A percentile compares a stretch with the other conserved stretches of the same genome.
These are phyloP conservation scores for Enteromius unitaeniatus DNA, from an alignment of 2,797 vertebrate species.

Conservation along the genomic window DNA sequence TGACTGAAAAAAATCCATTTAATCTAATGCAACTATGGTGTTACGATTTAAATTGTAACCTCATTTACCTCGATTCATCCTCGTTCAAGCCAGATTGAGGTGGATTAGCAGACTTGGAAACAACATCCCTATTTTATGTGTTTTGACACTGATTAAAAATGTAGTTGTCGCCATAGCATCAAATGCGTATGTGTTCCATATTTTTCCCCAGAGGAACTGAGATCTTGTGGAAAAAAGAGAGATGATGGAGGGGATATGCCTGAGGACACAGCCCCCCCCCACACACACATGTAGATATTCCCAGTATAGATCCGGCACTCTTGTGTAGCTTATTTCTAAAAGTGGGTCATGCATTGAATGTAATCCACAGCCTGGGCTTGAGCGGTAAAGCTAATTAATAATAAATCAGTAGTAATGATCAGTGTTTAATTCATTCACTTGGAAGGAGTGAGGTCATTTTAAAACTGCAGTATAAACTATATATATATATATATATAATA, in stretches of 20 bases:
- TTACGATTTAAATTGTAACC: background rate
- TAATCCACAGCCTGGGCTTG: conserved; percentile 29
- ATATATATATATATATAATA: background rate
- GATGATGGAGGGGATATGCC: conserved; percentile 34
- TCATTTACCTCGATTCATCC: background rate
- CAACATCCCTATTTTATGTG: conserved; percentile 16
- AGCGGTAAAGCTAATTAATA: conserved; percentile 31
- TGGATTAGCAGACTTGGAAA: background rate
- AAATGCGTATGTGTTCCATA: conserved; percentile 12
- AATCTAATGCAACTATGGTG: conserved; percentile 1
- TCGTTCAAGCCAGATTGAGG: background rate
- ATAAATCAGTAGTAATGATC: conserved; percentile 41
- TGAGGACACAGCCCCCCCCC: conserved; percentile 14
- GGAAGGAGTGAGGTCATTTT: background rate
- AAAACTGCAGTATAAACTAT: background rate
- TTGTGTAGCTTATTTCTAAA: conserved; percentile 60
- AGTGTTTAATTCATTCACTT: conserved; percentile 38
- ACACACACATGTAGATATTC: background rate
- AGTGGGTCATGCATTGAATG: conserved; percentile 66
- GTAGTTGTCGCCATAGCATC: background rate
- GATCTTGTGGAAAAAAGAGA: conserved; percentile 3
- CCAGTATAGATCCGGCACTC: conserved; percentile 46
- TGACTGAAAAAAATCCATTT: background rate
- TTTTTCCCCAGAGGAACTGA: conserved; percentile 16
- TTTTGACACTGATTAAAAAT: conserved; percentile 22